Base-by-base conservation (phyloP, 2,888 invertebrate genomes). In the Luperina testacea region DNA sequence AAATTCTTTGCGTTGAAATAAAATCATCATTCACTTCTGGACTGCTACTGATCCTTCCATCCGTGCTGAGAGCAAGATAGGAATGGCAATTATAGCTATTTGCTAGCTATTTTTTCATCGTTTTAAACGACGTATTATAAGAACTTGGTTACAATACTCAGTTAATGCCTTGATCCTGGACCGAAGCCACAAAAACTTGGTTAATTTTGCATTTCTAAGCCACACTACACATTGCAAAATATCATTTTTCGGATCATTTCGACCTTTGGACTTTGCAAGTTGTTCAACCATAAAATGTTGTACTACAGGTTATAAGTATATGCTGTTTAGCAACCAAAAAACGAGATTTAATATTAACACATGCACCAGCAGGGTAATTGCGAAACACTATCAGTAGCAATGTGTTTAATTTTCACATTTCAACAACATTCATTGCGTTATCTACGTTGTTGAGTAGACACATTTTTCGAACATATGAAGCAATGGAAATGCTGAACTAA, bases 121-220 rank as follows among this genome's bases (percentile, higher is more conserved):
- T 75, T 63, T 38, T 57, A n/a, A 61, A n/a, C 6, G 17, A 73
- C 51, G 6, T 57, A 15, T 38, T 53, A 15, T 73, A 73, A 51
- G 59, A 53, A 5, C 20, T 15, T 59, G 51, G 27, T 81, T 82
- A 59, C 70, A 75, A 81, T 75, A 70, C 51, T 9, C 42, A 15
- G 57, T 48, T 57, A 59, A 57, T 13, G n/a, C 9, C 7, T 24
- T 59, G 51, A 27, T 45, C 67, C 65, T 77, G 77, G 71, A 77
- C 53, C 77, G 51, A 32, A 81, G 67, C 82, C 82, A 80, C 64
- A n/a, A 71, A 71, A 71, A 15, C 27, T 57, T 1, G 8, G 32
- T 81, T 71, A 48, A 61, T 59, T 51, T 59, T 51, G 68, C 32
- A 27, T 51, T 45, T 59, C 20, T 51, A 80, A 80, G 15, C 42